Conservation (phyloP, 2,888 invertebrate species). For the Malacosoma neustria region DNA sequence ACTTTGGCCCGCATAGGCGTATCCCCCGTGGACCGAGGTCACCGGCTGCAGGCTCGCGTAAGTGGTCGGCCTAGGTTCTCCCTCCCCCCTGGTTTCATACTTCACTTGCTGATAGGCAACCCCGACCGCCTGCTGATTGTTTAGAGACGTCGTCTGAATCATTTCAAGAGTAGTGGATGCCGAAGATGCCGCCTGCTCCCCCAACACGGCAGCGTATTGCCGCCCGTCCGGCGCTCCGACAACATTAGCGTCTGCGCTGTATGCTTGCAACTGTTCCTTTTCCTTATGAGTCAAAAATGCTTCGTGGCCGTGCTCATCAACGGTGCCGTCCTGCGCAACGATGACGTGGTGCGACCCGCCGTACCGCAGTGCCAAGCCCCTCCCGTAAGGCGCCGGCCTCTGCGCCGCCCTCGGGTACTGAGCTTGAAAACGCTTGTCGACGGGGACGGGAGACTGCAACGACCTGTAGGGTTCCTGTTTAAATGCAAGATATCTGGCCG, state of each 20-base stretch:
- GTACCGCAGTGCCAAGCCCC: conserved; percentile 45
- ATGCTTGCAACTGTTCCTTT: conserved; percentile 36
- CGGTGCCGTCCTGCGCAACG: conserved; percentile 41
- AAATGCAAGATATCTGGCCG: conserved; percentile 55
- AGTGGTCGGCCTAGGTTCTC: conserved; percentile 54
- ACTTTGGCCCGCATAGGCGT: conserved; percentile 46
- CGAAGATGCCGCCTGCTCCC: conserved; percentile 36
- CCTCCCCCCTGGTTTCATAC: conserved; percentile 58
- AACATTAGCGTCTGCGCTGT: conserved; percentile 23
- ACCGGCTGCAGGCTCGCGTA: conserved; percentile 80
- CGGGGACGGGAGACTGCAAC: conserved; percentile 21
- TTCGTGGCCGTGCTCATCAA: conserved; percentile 38
- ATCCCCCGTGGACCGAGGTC: conserved; percentile 61
- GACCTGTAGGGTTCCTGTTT: conserved; percentile 55
- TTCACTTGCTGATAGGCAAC: conserved; percentile 60
- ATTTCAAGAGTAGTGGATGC: conserved; percentile 45
- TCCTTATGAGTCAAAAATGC: conserved; percentile 44
- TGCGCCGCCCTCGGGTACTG: conserved; percentile 31
- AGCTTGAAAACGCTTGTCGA: conserved; percentile 29
- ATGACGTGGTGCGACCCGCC: conserved; percentile 50
- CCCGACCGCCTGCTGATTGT: conserved; percentile 54
- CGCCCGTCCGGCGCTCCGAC: conserved; percentile 33
- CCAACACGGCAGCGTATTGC: conserved; percentile 39
- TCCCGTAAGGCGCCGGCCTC: conserved; percentile 27
- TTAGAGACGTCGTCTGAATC: conserved; percentile 52